phyloP scores from a whole-genome alignment of 2,888 invertebrate species.

The Xestia sexstrigata region DNA sequence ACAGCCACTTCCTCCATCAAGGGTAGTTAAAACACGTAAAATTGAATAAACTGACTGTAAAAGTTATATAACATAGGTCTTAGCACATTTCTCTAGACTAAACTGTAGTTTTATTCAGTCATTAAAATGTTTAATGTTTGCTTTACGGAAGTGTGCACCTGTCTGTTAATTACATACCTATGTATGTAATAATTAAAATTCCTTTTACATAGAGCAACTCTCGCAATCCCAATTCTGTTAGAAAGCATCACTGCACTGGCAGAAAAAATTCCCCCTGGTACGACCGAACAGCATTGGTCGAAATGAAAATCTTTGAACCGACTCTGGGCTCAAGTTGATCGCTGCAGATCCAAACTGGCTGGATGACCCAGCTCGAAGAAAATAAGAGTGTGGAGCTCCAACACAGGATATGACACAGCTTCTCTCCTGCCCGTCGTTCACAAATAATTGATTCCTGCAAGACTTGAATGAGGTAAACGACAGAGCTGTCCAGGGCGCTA shows the following conservation, averaged over 20 bases:
- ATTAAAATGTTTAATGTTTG: constrained; percentile 33
- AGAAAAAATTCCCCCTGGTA: neutral
- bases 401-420: neutral
- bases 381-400: neutral
- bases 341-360: neutral
- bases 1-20: constrained; percentile 34
- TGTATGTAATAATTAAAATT: neutral
- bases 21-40: constrained; percentile 14
- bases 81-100: constrained; percentile 14
- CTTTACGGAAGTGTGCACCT: constrained; percentile 2
- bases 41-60: neutral
- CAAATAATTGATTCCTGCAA: neutral
- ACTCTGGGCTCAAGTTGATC: neutral
- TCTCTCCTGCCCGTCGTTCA: neutral
- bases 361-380: neutral
- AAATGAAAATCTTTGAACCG: neutral
- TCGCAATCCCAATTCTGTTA: neutral
- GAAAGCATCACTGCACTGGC: neutral
- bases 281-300: neutral
- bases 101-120: constrained; percentile 18
- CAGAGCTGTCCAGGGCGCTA: no score
- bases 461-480: neutral
- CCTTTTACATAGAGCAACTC: neutral
- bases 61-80: constrained; percentile 4
- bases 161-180: constrained; percentile 3